Base-by-base conservation (phyloP, 2,113 vertebrate genomes). In the Dasyurus viverrinus region DNA sequence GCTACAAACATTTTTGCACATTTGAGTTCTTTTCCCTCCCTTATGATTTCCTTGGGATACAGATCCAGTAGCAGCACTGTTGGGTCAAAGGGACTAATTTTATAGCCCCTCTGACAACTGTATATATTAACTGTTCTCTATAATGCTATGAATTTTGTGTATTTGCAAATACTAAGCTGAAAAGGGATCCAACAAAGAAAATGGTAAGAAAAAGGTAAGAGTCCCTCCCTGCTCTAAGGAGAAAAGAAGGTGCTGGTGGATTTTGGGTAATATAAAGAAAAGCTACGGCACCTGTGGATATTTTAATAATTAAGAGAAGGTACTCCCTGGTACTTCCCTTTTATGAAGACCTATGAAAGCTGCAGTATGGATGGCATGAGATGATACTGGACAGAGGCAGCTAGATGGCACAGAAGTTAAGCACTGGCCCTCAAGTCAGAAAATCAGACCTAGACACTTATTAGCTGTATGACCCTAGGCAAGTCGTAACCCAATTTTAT, bases 231-330 rank as follows among this genome's bases (percentile, higher is more conserved):
- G 60, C 97, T 97, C 94, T 95, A 97, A 93, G 94, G 97, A 96
- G 93, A 92, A 52, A 27, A 55, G 8, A 26, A 68, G 92, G 60
- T 27, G 92, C 53, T 93, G 93, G 30, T 90, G 96, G 54, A 96
- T 96, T 96, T 53, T 91, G 91, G 52, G 27, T 96, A 54, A 12
- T 53, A 53, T 94, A 96, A 96, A 97, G 92, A 89, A 93, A 97
- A 97, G 95, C 50, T 90, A 89, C 42, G 95, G 92, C 54, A 10
- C 94, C 23, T 93, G 93, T 93, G 95, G 53, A 68, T 55, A 50
- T 6, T 94, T 2, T 90, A 93, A 36, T 50, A 92, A 3, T 53
- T 48, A 55, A 12, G 54, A 95, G 96, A 36, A 11, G 53, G 89
- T 25, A 90, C 30, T 50, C 9, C 89, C 47, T 53, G 52, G n/a